Evolutionary conservation across 1,140 invertebrate species (phyloP), one percentile per base, ranked within the genome.

Genomic region (Drosophila carrolli): DNA sequence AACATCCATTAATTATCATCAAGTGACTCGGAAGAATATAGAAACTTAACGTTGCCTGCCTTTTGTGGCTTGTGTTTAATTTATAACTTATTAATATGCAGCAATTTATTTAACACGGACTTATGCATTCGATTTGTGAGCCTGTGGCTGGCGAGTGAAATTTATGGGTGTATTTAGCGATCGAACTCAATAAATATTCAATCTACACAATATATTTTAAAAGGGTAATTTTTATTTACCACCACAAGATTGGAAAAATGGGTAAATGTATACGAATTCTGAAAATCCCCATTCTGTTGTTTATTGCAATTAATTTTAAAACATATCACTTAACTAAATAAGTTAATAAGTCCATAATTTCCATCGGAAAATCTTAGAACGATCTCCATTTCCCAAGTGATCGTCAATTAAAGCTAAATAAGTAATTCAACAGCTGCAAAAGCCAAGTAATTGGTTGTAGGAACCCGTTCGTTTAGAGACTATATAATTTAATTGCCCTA

Each of bases 1-100:
- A 85, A 72, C 63, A 78, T 61, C 67, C 77, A 85, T 85, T 85
- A 81, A 81, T 81, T 78, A 81, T 60, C 58, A 68, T 63, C 61
- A 51, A 75, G 48, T 60, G 61, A 72, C 41, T 62, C 57, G 62
- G 66, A 70, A 72, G 75, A 62, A 78, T 75, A 55, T 66, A 48
- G 62, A 48, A 55, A 70, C 60, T 57, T 67, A 66, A 74, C 72
- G 57, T 57, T 41, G 46, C 57, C 80, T 67, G 80, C 73, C 56
- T 75, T 84, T 85, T 77, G 78, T 68, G 61, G 62, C 23, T 56
- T 47, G 27, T 67, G 50, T 75, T 81, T 75, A 78, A 85, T 86
- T 85, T 85, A 85, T 85, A 62, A 29, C 65, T 56, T 40, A 71
- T 71, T 38, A 50, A 55, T 50, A 71, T 71, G 37, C 68, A 43